Evolutionary conservation across 2,113 vertebrate species (phyloP), one percentile per base, ranked within the genome.

Genomic region (Charadrius vociferus): DNA sequence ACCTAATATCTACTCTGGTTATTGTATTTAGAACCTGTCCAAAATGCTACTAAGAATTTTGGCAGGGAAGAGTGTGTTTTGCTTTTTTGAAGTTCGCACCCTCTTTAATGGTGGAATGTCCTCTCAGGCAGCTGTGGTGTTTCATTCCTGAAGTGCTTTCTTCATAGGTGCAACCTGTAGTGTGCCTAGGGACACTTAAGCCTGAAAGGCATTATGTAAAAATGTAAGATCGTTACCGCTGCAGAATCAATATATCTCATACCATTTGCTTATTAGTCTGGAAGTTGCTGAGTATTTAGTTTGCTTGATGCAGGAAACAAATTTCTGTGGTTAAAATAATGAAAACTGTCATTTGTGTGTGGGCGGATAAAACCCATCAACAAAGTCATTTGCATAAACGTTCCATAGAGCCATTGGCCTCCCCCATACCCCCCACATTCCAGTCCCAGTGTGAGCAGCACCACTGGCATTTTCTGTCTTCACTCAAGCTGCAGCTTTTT

Each of bases 171-270:
- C 37, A 61, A 32, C 7, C 20, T 36, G 9, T 72, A 18, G 37
- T 50, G 20, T 79, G 26, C 52, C 19, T 82, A 37, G 55, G 58
- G 80, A 87, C 56, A 41, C 36, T 65, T 93, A 63, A 90, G 22
- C 36, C 77, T 87, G 55, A 61, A 94, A 92, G 32, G 50, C 52
- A 59, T 94, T 93, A 73, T 47, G 47, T 93, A 73, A 92, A 96
- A 87, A 83, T 26, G 13, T 34, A 59, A 83, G 61, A 84, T 92
- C 9, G 1, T 93, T 82, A 81, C 75, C 26, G 21, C 36, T 85
- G n/a, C 34, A 89, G 53, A 71, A 94, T 96, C 80, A 71, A 62
- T 96, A 61, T 10, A 53, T 78, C 55, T 94, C 36, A 26, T 75
- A 72, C 45, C 58, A 47, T 80, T 90, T 92, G 47, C 68, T 84